Conservation (phyloP, 1,140 invertebrate species). For the Musca vetustissima region DNA sequence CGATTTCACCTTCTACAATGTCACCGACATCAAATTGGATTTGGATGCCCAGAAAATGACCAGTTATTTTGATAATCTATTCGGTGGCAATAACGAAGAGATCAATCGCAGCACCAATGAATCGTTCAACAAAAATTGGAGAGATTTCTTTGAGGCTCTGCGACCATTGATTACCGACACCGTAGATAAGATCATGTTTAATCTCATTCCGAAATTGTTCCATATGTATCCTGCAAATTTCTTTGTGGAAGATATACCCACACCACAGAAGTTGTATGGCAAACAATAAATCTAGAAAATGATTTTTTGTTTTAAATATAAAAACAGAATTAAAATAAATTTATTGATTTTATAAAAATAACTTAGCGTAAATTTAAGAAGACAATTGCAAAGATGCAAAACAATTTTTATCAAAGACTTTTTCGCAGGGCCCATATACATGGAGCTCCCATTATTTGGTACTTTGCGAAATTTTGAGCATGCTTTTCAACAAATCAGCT, state of each 20-base stretch:
- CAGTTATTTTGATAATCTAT: slow-evolving; percentile 27
- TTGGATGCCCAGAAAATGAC: slow-evolving; percentile 51
- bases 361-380: too few relatives aligned
- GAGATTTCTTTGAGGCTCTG: slow-evolving; percentile 62
- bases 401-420: too few relatives aligned
- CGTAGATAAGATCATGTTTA: slow-evolving; percentile 63
- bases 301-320: too few relatives aligned
- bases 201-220: slow-evolving; percentile 62
- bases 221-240: slow-evolving; percentile 60
- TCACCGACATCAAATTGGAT: slow-evolving; percentile 60
- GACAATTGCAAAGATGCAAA: too few relatives aligned
- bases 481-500: too few relatives aligned
- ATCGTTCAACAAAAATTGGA: slow-evolving; percentile 67
- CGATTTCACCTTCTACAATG: slow-evolving; percentile 63
- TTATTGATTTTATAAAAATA: too few relatives aligned
- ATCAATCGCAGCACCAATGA: slow-evolving; percentile 65
- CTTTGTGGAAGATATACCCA: slow-evolving; percentile 34
- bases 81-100: slow-evolving; percentile 30
- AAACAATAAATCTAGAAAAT: neutral
- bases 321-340: too few relatives aligned
- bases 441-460: too few relatives aligned
- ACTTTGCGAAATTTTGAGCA: too few relatives aligned
- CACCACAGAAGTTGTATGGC: slow-evolving; percentile 29
- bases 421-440: too few relatives aligned
- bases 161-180: slow-evolving; percentile 63